phyloP scores from a whole-genome alignment of 2,888 invertebrate genomes.

The Magallana nippona region DNA sequence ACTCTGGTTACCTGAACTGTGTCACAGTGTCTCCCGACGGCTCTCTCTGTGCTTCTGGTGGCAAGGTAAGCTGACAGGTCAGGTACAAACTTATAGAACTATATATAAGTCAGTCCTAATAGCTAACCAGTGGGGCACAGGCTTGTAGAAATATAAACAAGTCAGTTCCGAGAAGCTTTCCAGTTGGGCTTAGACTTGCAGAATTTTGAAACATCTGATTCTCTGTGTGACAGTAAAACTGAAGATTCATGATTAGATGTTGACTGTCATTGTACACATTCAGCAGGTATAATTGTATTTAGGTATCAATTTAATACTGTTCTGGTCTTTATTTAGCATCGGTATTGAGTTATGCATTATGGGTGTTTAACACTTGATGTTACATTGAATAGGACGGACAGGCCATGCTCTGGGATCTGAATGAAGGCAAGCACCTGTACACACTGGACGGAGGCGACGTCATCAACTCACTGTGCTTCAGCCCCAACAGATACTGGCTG shows the following conservation, averaged over 20 bases:
- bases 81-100: too few relatives aligned
- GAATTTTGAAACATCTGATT: too few relatives aligned
- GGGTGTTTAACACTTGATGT: neutral
- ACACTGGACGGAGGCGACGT: slow-evolving; percentile 98
- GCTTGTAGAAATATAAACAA: too few relatives aligned
- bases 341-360: neutral
- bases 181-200: too few relatives aligned
- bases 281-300: neutral
- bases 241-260: too few relatives aligned
- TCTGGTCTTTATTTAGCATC: neutral
- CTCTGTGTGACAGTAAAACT: too few relatives aligned
- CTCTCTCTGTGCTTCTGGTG: slow-evolving; percentile 99
- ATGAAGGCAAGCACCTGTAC: slow-evolving; percentile 99
- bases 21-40: slow-evolving; percentile 99
- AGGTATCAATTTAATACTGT: neutral
- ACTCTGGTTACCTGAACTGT: slow-evolving; percentile 97
- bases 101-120: too few relatives aligned
- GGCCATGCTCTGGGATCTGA: slow-evolving; percentile 99
- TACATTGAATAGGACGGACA: slow-evolving; percentile 90
- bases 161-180: too few relatives aligned
- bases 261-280: too few relatives aligned
- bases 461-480: slow-evolving; percentile 99
- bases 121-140: too few relatives aligned
- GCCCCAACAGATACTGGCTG: slow-evolving; percentile 99
- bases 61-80: slow-evolving; percentile 84